Evolutionary conservation across 2,797 vertebrate genomes (phyloP).

Genomic region (Lacerta viridis): DNA sequence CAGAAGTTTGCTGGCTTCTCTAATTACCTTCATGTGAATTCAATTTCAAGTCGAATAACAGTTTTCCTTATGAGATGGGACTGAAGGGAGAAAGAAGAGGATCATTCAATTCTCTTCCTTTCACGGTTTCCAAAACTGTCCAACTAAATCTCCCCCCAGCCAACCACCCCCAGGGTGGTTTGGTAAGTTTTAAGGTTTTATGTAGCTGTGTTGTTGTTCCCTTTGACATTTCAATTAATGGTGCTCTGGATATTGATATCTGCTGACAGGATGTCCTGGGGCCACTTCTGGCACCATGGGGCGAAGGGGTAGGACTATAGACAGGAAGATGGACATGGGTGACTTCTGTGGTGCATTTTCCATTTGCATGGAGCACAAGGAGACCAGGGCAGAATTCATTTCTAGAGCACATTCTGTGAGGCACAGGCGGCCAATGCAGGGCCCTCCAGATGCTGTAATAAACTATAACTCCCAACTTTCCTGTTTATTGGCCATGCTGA

Average conservation of each 20-base stretch:
- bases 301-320: background rate
- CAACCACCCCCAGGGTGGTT: background rate
- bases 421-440: background rate
- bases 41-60: constrained; percentile 83
- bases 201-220: background rate
- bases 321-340: background rate
- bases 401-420: background rate
- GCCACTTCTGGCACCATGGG: background rate
- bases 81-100: constrained; percentile 29
- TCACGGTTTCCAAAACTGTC: constrained; percentile 55
- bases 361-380: background rate
- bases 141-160: background rate
- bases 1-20: constrained; percentile 86
- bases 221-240: background rate
- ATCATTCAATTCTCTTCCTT: constrained; percentile 66
- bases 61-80: constrained; percentile 38
- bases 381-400: background rate
- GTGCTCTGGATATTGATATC: background rate
- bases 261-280: background rate
- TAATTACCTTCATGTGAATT: constrained; percentile 89
- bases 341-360: background rate
- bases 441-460: background rate
- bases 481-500: background rate
- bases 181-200: background rate
- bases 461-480: background rate